Evolutionary conservation across 2,888 invertebrate genomes (phyloP), one percentile per base, ranked within the genome.

Genomic region (Cataglyphis rosenhaueri): DNA sequence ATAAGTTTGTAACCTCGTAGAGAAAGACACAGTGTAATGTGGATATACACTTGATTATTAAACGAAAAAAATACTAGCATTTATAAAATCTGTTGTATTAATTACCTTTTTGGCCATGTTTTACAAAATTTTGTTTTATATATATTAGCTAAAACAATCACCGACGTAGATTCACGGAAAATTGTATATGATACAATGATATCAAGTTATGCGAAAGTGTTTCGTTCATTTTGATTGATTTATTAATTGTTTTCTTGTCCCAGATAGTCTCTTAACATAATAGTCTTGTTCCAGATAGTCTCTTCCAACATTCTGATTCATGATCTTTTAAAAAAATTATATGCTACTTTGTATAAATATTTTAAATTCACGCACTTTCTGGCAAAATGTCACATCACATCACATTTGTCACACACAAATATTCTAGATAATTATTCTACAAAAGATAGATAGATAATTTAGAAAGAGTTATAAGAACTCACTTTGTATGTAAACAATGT

Each of bases 31-130:
- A 29, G 29, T 44, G 10, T 70, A 70, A 78, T 4, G 9, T 9
- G 41, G 38, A 10, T 6, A 32, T 18, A 52, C 18, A 52, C 18
- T 8, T 52, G 1, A 59, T 70, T 57, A 21, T 70, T 78, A 57
- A 59, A 59, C 3, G 29, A 25, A 21, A n/a, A 79, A 15, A 79
- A 59, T 44, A 57, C 35, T 2, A 41, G 2, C 10, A 4, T 5
- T 66, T 25, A 12, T 21, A 59, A 68, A n/a, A 59, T n/a, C 35
- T 59, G 0, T 41, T 29, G 6, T 32, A 32, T 29, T 32, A 35
- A 9, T 79, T 71, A 79, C 59, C 78, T 79, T 79, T 48, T 79
- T 79, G 12, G 78, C 78, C 78, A 79, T 79, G 3, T 32, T 59
- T 71, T 1, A 44, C 32, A 59, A 25, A 1, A 35, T 21, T 59